Base-by-base conservation (phyloP, 2,797 vertebrate species). In the Xiphorhynchus erythropygius region DNA sequence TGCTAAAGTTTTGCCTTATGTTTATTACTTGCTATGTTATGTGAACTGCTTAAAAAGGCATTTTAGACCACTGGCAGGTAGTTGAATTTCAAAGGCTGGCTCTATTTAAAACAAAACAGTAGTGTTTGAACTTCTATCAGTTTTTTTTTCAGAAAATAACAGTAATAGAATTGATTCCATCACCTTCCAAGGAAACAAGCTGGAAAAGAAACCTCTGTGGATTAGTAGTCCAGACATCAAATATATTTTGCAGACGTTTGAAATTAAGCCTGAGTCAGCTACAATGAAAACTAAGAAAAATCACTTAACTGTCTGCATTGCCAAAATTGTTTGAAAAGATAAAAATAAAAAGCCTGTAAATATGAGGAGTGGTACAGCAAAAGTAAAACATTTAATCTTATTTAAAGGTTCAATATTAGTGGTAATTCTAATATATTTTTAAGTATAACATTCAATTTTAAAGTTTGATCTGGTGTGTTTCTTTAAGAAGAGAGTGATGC, bases 51-150 rank as follows among this genome's bases (percentile, higher is more conserved):
- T 76, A 86, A 91, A 94, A 94, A 84, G 76, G 74, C 70, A 84
- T 94, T 93, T 97, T 88, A 77, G 67, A 89, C 33, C 52, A 55
- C 89, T 95, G 73, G 79, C 79, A 93, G 52, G 67, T 94, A 88
- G 52, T 94, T 94, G 87, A 84, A 91, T 94, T 94, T 95, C 94
- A 90, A 95, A 93, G 87, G 33, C 67, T 97, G 95, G 80, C 91
- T 96, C 89, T 80, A 39, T 93, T 90, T 96, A 91, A 94, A 95
- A 89, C 80, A 77, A 93, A 96, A 60, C 62, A 73, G 69, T 74
- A 65, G 79, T 82, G 91, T 93, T 93, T 94, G 95, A 96, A 91
- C 76, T 84, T 95, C 59, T 84, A 63, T 90, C 18, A 21, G 0
- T 71, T 93, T 87, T 93, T 87, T 82, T 56, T 52, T 28, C 53